Evolutionary conservation across 2,888 invertebrate species (phyloP), one percentile per base, ranked within the genome.

Genomic region (Machimus rusticus): DNA sequence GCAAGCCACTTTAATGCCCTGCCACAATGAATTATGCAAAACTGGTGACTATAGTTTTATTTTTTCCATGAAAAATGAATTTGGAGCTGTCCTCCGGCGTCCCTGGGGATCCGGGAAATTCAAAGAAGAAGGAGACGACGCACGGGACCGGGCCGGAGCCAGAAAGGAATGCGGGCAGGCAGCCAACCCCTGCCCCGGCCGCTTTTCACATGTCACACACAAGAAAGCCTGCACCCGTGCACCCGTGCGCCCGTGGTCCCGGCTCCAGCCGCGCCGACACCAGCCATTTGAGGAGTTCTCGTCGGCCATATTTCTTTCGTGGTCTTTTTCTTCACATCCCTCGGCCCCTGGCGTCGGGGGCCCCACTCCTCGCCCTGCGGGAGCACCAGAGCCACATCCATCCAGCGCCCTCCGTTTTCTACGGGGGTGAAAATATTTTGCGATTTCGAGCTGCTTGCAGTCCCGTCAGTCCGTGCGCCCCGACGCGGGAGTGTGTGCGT

Each of bases 251-350:
- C 43, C 66, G 79, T 74, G 79, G 28, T 57, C 79, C 16, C 12
- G 19, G 12, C 19, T 66, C 19, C 23, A 28, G 16, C 43, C 43
- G 43, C 12, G 43, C 43, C 43, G 39, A 28, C 2, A 57, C 79
- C 81, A 66, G 79, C 81, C 66, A 74, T 81, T 81, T 79, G 66
- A 78, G 74, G 43, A 46, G 37, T 74, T 74, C 74, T 74, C 37
- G 87, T 79, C 87, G 87, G 87, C 87, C 87, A 87, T 87, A 81
- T 87, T 87, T 87, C 81, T 81, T 86, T 86, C 77, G 23, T 86
- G n/a, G 46, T 66, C 51, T 46, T 79, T 81, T 86, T 87, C 37
- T 86, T 51, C 55, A 76, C 23, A 43, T 55, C 46, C 77, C 51
- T 23, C 55, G 23, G 37, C 43, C 9, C 55, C 55, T 82, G 37